A percentile compares a stretch with the other conserved stretches of the same genome.
Conservation (phyloP, 1,140 invertebrate genomes). For the Triops cancriformis region DNA sequence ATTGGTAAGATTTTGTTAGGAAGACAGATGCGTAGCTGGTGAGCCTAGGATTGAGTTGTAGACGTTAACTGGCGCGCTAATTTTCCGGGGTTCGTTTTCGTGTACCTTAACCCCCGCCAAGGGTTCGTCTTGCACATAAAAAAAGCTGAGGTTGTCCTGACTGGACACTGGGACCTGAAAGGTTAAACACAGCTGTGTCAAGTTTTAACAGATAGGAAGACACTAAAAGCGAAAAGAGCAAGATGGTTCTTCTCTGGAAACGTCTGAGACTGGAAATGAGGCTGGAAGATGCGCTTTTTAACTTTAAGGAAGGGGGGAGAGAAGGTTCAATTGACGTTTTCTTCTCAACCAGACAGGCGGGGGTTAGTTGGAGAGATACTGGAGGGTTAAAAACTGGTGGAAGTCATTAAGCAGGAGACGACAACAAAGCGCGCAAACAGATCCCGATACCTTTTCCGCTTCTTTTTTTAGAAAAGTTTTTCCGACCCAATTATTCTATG, state of each 20-base stretch:
- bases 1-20: too few species aligned
- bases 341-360: background rate
- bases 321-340: background rate
- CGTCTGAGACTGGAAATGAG: background rate
- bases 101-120: background rate
- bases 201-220: background rate
- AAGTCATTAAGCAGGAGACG: background rate
- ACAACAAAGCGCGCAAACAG: background rate
- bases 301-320: background rate
- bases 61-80: too few species aligned
- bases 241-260: too few species aligned
- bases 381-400: background rate
- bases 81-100: background rate
- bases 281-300: background rate
- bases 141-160: background rate
- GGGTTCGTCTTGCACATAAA: background rate
- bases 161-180: background rate
- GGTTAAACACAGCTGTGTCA: conserved; percentile 1
- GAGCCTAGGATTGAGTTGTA: too few species aligned
- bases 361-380: background rate
- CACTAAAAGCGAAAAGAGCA: too few species aligned
- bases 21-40: too few species aligned
- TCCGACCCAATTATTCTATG: background rate
- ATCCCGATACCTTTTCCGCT: background rate
- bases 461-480: background rate